Conservation (phyloP, 2,797 vertebrate species). For the Tadarida brasiliensis region DNA sequence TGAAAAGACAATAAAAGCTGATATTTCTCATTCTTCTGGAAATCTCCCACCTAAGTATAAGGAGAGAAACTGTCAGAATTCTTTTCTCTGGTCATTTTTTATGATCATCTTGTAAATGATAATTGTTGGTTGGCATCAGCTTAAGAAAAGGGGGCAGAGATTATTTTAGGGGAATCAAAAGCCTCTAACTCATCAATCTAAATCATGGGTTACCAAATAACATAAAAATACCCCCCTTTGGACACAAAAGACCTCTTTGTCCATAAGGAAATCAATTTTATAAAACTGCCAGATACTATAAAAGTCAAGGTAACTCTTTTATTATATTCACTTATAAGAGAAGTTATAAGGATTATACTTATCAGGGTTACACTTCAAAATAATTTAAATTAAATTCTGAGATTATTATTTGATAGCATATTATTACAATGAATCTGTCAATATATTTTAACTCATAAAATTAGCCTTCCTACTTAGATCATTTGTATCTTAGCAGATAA, state of each 20-base stretch:
- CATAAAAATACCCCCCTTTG: slow-evolving; percentile 65
- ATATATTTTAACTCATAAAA: slow-evolving; percentile 72
- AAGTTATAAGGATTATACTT: slow-evolving; percentile 71
- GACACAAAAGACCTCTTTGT: slow-evolving; percentile 71
- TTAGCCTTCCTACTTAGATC: slow-evolving; percentile 60
- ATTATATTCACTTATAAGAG: slow-evolving; percentile 67
- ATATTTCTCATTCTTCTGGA: slow-evolving; percentile 75
- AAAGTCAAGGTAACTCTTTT: slow-evolving; percentile 68
- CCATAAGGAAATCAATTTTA: slow-evolving; percentile 74
- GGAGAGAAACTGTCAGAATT: slow-evolving; percentile 65
- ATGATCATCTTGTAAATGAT: slow-evolving; percentile 75
- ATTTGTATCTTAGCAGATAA: slow-evolving; percentile 58
- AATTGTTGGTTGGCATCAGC: slow-evolving; percentile 60
- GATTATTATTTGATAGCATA: slow-evolving; percentile 61
- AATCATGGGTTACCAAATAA: slow-evolving; percentile 71
- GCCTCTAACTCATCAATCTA: slow-evolving; percentile 65
- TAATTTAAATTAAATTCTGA: slow-evolving; percentile 71
- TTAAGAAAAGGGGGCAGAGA: slow-evolving; percentile 62
- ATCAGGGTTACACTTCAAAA: slow-evolving; percentile 65
- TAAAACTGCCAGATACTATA: slow-evolving; percentile 60
- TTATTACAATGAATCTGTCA: slow-evolving; percentile 60
- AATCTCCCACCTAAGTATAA: slow-evolving; percentile 55
- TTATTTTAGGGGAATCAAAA: slow-evolving; percentile 65
- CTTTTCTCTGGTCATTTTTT: slow-evolving; percentile 67
- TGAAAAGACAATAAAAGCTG: slow-evolving; percentile 70